Base-by-base conservation (phyloP, 2,113 vertebrate species). In the Lonchura striata region DNA sequence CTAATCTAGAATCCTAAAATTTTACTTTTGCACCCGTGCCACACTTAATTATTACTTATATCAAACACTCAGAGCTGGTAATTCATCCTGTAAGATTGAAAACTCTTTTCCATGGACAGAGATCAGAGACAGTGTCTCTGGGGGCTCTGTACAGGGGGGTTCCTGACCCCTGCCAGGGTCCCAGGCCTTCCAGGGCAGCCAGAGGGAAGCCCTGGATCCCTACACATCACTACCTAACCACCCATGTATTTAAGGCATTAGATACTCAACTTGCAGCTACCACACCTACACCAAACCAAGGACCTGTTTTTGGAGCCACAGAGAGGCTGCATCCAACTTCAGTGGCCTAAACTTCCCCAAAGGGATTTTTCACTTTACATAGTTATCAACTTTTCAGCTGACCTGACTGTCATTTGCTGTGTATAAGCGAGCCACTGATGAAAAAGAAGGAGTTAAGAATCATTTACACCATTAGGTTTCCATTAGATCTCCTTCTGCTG, bases 381-480 rank as follows among this genome's bases (percentile, higher is more conserved):
- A 54, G 61, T 85, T 81, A 41, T 13, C n/a, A 85, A 24, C 65
- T 92, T 46, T 63, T 28, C 0, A 3, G 39, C n/a, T 90, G 56
- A 57, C 69, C 39, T 56, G 31, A 20, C 53, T 88, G 57, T 64
- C 85, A 80, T 68, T 61, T 57, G 66, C 53, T 89, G 63, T 35
- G 42, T 60, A 33, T 68, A 74, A 77, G 37, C 0, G 0, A 90
- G 63, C 49, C 4, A 30, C 57, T 66, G 86, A 81, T 84, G 81
- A 92, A 86, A 95, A 54, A 86, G 82, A 88, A 92, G 70, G 78
- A 88, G 66, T 88, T 96, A 91, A 95, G 91, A 94, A 94, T 50
- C 81, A 72, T 97, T 88, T 87, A 82, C 94, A 74, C 91, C 50
- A 71, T 96, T 95, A 96, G 39, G 33, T 93, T 97, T 96, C 92